Percentiles rank a stretch among this genome's conserved stretches.
Conservation (phyloP, 2,797 vertebrate genomes). For the Chloroceryle amazona region DNA sequence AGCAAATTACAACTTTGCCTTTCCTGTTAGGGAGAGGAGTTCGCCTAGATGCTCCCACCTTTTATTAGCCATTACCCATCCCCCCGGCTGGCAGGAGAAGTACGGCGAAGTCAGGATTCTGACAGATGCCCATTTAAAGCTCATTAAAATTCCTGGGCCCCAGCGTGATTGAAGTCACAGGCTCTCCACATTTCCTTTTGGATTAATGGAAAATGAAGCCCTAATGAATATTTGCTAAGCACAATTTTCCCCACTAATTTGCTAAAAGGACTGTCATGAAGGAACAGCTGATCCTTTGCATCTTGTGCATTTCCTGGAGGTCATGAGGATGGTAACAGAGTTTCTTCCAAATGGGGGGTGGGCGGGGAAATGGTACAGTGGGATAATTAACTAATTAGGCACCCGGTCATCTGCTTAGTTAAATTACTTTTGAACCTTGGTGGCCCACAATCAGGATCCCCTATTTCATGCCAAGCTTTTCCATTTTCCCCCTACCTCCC, state of each 20-base stretch:
- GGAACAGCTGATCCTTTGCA: constrained; percentile 70
- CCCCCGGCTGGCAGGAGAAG: constrained; percentile 71
- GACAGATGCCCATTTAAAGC: constrained; percentile 83
- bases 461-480: constrained; percentile 45
- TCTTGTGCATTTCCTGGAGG: constrained; percentile 53
- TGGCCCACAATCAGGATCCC: constrained; percentile 33
- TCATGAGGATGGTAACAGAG: constrained; percentile 39
- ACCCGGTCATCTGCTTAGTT: constrained; percentile 52
- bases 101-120: constrained; percentile 70
- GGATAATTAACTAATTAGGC: constrained; percentile 69
- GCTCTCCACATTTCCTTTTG: constrained; percentile 75
- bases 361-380: background rate
- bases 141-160: constrained; percentile 81
- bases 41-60: constrained; percentile 57
- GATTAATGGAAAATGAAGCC: constrained; percentile 80
- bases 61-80: constrained; percentile 78
- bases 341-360: constrained; percentile 27
- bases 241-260: constrained; percentile 76
- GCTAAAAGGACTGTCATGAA: constrained; percentile 73
- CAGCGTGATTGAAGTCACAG: constrained; percentile 78
- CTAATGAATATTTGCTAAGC: constrained; percentile 80
- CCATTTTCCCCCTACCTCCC: background rate
- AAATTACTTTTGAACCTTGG: constrained; percentile 64
- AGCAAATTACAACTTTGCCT: constrained; percentile 76
- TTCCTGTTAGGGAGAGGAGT: constrained; percentile 68